These are phyloP conservation scores for Drosophila suzukii DNA, from an alignment of 1,140 invertebrate genomes.

Conservation along the genomic window DNA sequence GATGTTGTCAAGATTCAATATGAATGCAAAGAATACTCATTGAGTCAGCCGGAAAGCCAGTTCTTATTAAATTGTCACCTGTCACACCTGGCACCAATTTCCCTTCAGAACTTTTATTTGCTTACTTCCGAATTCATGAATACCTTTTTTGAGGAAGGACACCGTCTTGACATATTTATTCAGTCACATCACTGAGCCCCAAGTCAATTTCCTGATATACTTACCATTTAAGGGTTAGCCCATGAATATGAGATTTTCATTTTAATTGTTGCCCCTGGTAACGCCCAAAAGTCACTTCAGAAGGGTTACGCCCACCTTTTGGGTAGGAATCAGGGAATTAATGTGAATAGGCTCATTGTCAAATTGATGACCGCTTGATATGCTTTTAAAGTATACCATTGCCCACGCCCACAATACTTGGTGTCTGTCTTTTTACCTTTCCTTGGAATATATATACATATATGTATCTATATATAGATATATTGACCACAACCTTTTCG, in stretches of 20 bases:
- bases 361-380: constrained; percentile 44
- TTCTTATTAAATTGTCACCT: constrained; percentile 68
- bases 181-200: constrained; percentile 44
- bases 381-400: constrained; percentile 47
- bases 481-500: constrained; percentile 24
- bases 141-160: constrained; percentile 1
- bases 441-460: not conserved
- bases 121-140: not conserved
- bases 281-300: constrained; percentile 38
- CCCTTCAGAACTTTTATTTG: constrained; percentile 29
- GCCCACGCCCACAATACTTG: constrained; percentile 25
- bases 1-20: constrained; percentile 40
- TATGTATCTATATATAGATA: not conserved
- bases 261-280: constrained; percentile 63
- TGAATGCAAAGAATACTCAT: constrained; percentile 46
- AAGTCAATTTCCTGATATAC: constrained; percentile 33
- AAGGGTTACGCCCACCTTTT: constrained; percentile 25
- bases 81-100: constrained; percentile 61
- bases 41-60: constrained; percentile 21
- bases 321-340: constrained; percentile 8
- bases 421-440: not conserved
- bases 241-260: constrained; percentile 36
- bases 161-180: constrained; percentile 61
- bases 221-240: constrained; percentile 14
- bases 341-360: constrained; percentile 30